Evolutionary conservation across 2,113 vertebrate species (phyloP).

Genomic region (Eretmochelys imbricata): DNA sequence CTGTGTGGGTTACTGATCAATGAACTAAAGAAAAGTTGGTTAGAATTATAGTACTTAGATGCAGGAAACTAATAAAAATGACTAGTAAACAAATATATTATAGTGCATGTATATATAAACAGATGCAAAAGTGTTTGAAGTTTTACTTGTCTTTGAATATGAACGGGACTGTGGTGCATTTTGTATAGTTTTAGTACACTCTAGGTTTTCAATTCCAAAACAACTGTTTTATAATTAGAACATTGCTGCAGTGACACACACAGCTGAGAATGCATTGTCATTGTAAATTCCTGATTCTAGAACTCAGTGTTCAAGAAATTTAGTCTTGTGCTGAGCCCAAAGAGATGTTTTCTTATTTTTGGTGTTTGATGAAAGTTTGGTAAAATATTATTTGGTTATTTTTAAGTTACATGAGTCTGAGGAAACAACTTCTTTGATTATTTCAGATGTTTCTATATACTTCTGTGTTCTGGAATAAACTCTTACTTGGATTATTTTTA

Average conservation of each 20-base stretch:
- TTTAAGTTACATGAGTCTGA: not conserved
- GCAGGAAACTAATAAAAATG: not conserved
- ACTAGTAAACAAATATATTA: not conserved
- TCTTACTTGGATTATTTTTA: conserved; percentile 9
- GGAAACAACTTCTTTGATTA: not conserved
- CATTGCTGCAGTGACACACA: not conserved
- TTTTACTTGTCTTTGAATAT: not conserved
- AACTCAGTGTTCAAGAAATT: not conserved
- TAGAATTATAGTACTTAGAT: conserved; percentile 23
- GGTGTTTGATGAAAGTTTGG: not conserved
- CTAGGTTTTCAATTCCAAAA: not conserved
- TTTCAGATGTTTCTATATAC: not conserved
- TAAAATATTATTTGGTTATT: not conserved
- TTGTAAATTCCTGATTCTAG: not conserved
- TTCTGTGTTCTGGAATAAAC: conserved; percentile 40
- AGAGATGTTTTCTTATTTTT: not conserved
- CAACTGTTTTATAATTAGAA: not conserved
- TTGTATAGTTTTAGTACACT: not conserved
- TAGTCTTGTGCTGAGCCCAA: not conserved
- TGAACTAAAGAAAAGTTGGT: conserved; percentile 73
- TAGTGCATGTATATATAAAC: not conserved
- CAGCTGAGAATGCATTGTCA: not conserved
- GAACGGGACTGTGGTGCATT: not conserved
- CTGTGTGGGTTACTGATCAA: conserved; percentile 64
- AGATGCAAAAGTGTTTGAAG: not conserved